phyloP scores from a whole-genome alignment of 2,113 vertebrate species.

The Speoplatyrhinus poulsoni region DNA sequence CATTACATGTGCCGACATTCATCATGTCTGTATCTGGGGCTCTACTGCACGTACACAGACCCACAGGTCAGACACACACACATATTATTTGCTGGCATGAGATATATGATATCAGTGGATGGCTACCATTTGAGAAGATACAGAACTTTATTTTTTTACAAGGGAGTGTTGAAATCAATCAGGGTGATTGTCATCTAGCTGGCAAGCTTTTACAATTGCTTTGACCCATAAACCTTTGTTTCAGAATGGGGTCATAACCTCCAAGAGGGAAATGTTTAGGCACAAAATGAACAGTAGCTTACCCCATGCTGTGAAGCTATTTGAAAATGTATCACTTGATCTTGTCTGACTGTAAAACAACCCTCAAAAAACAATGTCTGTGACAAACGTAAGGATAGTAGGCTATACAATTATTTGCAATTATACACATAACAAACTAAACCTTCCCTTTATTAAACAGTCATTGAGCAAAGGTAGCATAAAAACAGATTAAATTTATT shows the following conservation, averaged over 20 bases:
- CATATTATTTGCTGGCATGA: not conserved
- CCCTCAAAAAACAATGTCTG: not conserved
- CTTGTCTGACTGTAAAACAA: too few species aligned
- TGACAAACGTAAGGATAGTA: not conserved
- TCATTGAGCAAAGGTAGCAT: not conserved
- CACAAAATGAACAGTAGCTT: not conserved
- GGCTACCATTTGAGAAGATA: not conserved
- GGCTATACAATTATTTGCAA: not conserved
- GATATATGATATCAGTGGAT: slow-evolving; percentile 7
- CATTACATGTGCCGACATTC: too few species aligned
- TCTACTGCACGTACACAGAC: not conserved
- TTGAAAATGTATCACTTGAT: too few species aligned
- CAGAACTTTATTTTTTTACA: slow-evolving; percentile 2
- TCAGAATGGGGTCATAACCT: not conserved
- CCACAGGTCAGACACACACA: slow-evolving; percentile 14
- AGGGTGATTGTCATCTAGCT: not conserved
- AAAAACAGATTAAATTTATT: not conserved
- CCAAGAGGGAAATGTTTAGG: not conserved
- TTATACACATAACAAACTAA: not conserved
- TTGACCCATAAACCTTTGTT: slow-evolving; percentile 2
- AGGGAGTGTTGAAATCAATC: slow-evolving; percentile 16
- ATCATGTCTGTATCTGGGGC: too few species aligned
- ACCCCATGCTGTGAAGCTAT: not conserved
- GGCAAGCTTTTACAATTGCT: not conserved
- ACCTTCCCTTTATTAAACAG: not conserved